Conservation (phyloP, 1,140 invertebrate genomes). For the Hylyphantes graminicola region DNA sequence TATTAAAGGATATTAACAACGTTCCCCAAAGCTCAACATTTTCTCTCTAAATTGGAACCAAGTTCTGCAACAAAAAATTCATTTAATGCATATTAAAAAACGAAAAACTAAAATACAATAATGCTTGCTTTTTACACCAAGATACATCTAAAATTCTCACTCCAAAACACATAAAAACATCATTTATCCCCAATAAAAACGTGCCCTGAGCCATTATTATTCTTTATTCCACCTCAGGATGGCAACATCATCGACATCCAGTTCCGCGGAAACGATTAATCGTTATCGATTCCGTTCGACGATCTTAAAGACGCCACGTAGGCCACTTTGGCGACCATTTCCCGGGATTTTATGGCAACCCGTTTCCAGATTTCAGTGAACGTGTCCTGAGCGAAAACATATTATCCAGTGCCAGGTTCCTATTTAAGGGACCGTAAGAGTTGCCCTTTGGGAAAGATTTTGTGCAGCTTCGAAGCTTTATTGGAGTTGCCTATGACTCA, state of each 20-base stretch:
- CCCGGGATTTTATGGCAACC: conserved; percentile 26
- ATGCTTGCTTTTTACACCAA: too few species aligned
- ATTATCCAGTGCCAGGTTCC: neutral
- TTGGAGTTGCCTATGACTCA: too few species aligned
- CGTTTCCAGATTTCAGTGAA: conserved; percentile 2
- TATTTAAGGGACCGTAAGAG: conserved; percentile 6
- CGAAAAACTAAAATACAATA: too few species aligned
- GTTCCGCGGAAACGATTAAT: conserved; percentile 30
- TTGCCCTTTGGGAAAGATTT: conserved; percentile 30
- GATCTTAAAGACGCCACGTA: conserved; percentile 44
- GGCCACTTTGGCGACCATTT: conserved; percentile 34
- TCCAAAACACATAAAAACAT: too few species aligned
- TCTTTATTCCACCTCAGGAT: neutral
- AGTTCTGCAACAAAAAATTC: too few species aligned
- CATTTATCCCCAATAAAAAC: neutral
- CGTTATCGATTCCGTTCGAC: conserved; percentile 32
- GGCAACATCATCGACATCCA: neutral
- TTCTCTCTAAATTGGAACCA: too few species aligned
- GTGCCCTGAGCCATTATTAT: conserved; percentile 28
- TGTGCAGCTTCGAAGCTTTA: neutral
- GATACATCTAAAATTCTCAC: too few species aligned
- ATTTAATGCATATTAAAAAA: too few species aligned
- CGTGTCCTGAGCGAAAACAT: conserved; percentile 22
- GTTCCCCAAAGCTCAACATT: too few species aligned
- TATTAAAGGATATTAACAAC: too few species aligned